Conservation (phyloP, 2,797 vertebrate genomes). For the Silurus aristotelis region DNA sequence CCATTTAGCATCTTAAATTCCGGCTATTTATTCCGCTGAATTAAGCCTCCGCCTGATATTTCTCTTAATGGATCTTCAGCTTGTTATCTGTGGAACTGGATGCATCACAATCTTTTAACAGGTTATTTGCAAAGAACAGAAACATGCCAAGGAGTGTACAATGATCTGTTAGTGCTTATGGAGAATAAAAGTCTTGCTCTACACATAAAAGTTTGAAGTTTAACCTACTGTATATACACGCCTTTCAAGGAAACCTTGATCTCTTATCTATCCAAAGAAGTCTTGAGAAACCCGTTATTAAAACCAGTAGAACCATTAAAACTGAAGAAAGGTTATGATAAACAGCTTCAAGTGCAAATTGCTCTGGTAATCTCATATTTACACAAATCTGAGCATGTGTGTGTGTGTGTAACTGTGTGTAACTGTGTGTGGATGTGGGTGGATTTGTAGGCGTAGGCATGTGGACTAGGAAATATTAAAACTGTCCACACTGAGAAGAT, state of each 20-base stretch:
- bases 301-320: background rate
- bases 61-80: background rate
- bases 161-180: background rate
- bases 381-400: background rate
- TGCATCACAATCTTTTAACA: no score
- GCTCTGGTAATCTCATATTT: background rate
- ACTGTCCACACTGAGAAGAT: constrained; percentile 26
- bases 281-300: background rate
- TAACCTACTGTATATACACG: no score
- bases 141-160: background rate
- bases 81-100: no score
- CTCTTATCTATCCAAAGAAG: background rate
- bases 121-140: background rate
- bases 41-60: background rate
- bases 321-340: background rate
- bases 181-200: background rate
- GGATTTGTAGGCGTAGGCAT: background rate
- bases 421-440: background rate
- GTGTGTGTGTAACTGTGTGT: background rate
- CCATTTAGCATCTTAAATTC: background rate
- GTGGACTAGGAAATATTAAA: constrained; percentile 28
- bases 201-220: background rate
- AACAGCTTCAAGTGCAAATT: background rate
- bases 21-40: background rate
- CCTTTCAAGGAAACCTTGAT: background rate